These are phyloP conservation scores for Drosophila sulfurigaster DNA, from an alignment of 1,140 invertebrate genomes.

Conservation along the genomic window DNA sequence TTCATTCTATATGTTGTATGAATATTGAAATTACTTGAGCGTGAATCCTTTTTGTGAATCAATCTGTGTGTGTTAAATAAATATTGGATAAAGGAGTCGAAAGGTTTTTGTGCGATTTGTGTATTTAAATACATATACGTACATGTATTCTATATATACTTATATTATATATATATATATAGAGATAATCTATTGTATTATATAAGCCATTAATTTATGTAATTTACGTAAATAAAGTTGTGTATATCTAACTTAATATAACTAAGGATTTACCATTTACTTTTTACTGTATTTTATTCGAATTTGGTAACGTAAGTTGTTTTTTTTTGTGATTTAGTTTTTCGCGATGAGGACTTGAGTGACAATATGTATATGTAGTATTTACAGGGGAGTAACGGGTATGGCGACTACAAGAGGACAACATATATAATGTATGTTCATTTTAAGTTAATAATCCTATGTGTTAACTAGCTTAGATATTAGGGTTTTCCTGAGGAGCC, in stretches of 20 bases:
- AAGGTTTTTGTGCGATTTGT: slow-evolving; percentile 67
- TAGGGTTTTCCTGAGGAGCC: slow-evolving; percentile 63
- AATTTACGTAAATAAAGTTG: slow-evolving; percentile 74
- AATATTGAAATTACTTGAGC: slow-evolving; percentile 43
- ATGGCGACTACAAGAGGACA: slow-evolving; percentile 13
- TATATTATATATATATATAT: slow-evolving; percentile 46
- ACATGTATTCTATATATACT: slow-evolving; percentile 48
- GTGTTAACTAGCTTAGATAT: slow-evolving; percentile 21
- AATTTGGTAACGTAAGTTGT: slow-evolving; percentile 25
- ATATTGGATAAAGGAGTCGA: slow-evolving; percentile 19
- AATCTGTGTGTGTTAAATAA: slow-evolving; percentile 51
- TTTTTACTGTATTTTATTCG: slow-evolving; percentile 28
- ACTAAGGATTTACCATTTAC: slow-evolving; percentile 1
- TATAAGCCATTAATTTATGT: slow-evolving; percentile 81
- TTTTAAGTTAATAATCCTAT: slow-evolving; percentile 1
- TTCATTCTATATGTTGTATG: slow-evolving; percentile 64
- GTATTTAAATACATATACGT: slow-evolving; percentile 65
- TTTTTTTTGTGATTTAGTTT: slow-evolving; percentile 13
- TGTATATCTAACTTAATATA: slow-evolving; percentile 69
- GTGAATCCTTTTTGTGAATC: slow-evolving; percentile 41
- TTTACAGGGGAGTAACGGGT: slow-evolving; percentile 22
- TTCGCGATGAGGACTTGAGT: slow-evolving; percentile 3
- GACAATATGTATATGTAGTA: slow-evolving; percentile 6
- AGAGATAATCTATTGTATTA: slow-evolving; percentile 56
- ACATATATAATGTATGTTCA: neutral